A percentile compares a stretch with the other conserved stretches of the same genome.
Evolutionary conservation across 2,888 invertebrate genomes (phyloP).

Genomic region (Platynereis dumerilii): DNA sequence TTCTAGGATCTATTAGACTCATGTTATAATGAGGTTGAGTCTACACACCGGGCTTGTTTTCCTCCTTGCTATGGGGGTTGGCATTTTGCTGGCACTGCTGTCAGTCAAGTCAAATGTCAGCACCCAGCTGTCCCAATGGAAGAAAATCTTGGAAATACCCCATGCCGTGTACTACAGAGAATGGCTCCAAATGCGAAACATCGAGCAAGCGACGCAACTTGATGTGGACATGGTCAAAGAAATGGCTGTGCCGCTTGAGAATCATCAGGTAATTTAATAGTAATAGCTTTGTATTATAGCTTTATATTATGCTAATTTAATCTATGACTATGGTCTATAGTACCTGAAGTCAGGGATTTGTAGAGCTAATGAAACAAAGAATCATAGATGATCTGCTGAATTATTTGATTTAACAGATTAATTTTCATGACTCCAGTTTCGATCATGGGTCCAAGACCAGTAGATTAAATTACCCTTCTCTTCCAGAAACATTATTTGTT

Average conservation of each 20-base stretch:
- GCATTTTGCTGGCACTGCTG: conserved; percentile 7
- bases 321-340: no score
- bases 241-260: background rate
- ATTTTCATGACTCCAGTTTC: no score
- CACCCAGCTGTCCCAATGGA: conserved; percentile 12
- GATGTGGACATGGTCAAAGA: background rate
- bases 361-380: no score
- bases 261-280: background rate
- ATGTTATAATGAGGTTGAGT: conserved; percentile 8
- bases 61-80: background rate
- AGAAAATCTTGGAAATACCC: conserved; percentile 9
- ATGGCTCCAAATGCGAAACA: conserved; percentile 5
- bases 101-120: background rate
- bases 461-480: no score
- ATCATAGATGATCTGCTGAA: no score
- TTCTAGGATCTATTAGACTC: no score
- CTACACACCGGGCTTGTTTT: conserved; percentile 4
- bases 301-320: no score
- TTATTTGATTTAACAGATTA: no score
- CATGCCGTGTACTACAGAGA: conserved; percentile 6
- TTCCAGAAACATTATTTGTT: no score
- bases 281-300: no score
- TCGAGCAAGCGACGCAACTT: background rate
- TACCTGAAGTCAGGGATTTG: no score
- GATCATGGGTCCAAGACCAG: no score